Percentiles rank a stretch among this genome's conserved stretches.
Evolutionary conservation across 2,113 vertebrate species (phyloP).

Genomic region (Genyomyrus donnyi): DNA sequence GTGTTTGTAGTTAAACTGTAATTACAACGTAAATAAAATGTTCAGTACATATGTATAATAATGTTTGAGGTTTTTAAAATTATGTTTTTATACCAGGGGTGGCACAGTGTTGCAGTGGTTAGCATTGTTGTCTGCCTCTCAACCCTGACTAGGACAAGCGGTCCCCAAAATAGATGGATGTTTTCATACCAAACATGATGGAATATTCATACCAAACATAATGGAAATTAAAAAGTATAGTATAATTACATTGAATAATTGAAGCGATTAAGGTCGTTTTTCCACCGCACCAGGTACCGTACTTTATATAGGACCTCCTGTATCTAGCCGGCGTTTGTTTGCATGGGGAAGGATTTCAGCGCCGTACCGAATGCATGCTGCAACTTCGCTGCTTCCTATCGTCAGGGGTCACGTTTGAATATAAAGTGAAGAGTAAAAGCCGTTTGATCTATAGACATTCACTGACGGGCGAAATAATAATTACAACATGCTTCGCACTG

Average conservation of each 20-base stretch:
- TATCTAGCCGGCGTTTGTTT: conserved; percentile 1
- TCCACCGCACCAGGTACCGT: too few species aligned
- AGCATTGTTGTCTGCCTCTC: too few species aligned
- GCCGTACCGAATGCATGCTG: conserved; percentile 39
- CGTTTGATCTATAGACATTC: neutral
- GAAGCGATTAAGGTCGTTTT: neutral
- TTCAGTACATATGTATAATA: neutral
- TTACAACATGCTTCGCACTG: conserved; percentile 49
- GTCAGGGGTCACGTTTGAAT: conserved; percentile 42
- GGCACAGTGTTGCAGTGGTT: too few species aligned
- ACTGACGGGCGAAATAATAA: neutral
- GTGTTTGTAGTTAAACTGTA: neutral
- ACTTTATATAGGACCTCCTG: neutral
- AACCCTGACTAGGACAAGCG: too few species aligned
- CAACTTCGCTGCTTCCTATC: conserved; percentile 43
- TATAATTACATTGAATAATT: neutral
- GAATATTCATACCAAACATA: neutral
- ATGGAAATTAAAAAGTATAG: neutral
- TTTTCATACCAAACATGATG: neutral
- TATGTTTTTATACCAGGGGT: too few species aligned
- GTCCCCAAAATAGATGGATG: neutral
- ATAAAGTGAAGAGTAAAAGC: neutral
- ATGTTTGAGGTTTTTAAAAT: neutral
- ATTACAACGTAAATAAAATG: neutral
- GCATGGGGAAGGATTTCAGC: conserved; percentile 19